Evolutionary conservation across 1,140 invertebrate genomes (phyloP), one percentile per base, ranked within the genome.

Genomic region (Rhopalosiphum padi): DNA sequence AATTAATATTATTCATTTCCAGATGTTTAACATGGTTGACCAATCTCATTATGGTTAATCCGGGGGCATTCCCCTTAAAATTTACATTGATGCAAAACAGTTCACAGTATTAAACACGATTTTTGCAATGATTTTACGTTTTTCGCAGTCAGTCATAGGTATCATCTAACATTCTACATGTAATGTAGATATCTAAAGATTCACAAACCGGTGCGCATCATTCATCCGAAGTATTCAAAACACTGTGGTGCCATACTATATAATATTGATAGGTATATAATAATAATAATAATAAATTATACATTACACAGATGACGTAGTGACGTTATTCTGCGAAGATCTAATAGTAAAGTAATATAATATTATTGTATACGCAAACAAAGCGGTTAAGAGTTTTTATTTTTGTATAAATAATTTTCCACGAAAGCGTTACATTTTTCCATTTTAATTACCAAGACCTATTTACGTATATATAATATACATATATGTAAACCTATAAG

Each of bases 21-120:
- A 60, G 88, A 55, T 60, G 88, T 90, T 90, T 90, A 60, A 90
- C 37, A 30, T 37, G 88, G 88, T 90, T 90, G 88, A 90, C 35
- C 55, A 55, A 90, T 90, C 23, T 53, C 48, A 23, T 53, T 37
- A 48, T 51, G 53, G 35, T 60, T 60, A 90, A 90, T 90, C 88
- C 53, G 88, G 88, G 88, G 53, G 37, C 88, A 55, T 90, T 90
- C 88, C 88, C 35, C 88, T 90, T 41, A 60, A 90, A 90, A 30
- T 89, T 60, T 41, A 60, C 51, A 41, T 30, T 55, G 35, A 41
- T 41, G 53, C 53, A 60, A 90, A 90, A 60, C 87, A 53, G 53
- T 90, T 60, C 37, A 41, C 43, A 41, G 88, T 60, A 11, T 41
- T 60, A 60, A 60, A 60, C 88, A 55, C 88, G 51, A 60, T 90